A percentile compares a stretch with the other conserved stretches of the same genome.
These are phyloP conservation scores for Pelagia noctiluca DNA, from an alignment of 30 jellyfish, hydroid and myxozoan genomes.

Conservation along the genomic window DNA sequence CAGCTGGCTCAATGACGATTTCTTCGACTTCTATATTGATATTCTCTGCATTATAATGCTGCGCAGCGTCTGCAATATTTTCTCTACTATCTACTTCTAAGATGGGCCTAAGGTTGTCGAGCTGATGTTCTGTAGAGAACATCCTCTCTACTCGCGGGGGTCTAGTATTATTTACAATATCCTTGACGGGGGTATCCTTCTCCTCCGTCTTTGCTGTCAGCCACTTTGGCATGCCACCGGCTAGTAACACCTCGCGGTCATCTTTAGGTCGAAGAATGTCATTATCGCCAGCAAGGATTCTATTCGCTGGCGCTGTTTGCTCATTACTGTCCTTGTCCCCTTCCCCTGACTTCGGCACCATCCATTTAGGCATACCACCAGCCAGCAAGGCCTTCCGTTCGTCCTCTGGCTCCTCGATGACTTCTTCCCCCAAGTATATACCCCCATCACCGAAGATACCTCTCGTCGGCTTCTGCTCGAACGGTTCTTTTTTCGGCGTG, in stretches of 20 bases:
- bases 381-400: conserved; percentile 51
- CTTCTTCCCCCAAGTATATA: conserved; percentile 84
- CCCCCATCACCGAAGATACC: conserved; percentile 72
- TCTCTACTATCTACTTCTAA: conserved; percentile 76
- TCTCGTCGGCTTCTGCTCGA: conserved; percentile 20
- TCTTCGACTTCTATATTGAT: conserved; percentile 22
- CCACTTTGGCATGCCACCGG: conserved; percentile 17
- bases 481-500: conserved; percentile 40
- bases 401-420: conserved; percentile 52
- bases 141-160: conserved; percentile 49
- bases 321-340: neutral
- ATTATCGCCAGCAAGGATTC: neutral
- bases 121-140: conserved; percentile 55
- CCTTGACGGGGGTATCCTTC: conserved; percentile 12
- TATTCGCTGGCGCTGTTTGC: neutral
- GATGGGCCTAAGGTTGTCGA: conserved; percentile 68
- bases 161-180: neutral
- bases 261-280: no score
- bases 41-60: conserved; percentile 3
- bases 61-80: conserved; percentile 40
- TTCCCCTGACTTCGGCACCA: conserved; percentile 46
- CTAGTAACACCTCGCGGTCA: conserved; percentile 51
- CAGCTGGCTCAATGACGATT: conserved; percentile 28
- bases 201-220: neutral
- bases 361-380: conserved; percentile 54